A percentile compares a stretch with the other conserved stretches of the same genome.
phyloP scores from a whole-genome alignment of 1,140 invertebrate genomes.

The Halesus radiatus region DNA sequence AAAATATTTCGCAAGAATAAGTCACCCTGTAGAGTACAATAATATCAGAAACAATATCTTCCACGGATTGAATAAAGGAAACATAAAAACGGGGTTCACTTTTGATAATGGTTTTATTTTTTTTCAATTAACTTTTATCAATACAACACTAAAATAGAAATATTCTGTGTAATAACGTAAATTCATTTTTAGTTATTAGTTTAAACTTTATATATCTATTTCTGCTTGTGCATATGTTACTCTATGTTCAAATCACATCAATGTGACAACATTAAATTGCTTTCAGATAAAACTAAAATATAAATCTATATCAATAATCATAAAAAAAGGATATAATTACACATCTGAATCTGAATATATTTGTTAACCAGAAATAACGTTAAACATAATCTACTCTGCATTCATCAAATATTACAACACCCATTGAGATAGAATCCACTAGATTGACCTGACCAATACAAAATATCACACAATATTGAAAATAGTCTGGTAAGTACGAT shows the following conservation, averaged over 20 bases:
- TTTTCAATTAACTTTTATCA: constrained; percentile 53
- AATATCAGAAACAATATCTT: too few species aligned
- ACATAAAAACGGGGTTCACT: background rate
- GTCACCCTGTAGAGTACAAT: too few species aligned
- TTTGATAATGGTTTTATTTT: constrained; percentile 55
- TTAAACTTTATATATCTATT: constrained; percentile 42
- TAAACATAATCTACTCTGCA: constrained; percentile 6
- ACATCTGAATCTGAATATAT: constrained; percentile 30
- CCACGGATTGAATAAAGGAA: background rate
- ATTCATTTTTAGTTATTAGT: constrained; percentile 42
- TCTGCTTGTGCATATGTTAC: constrained; percentile 38
- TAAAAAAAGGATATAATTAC: constrained; percentile 37
- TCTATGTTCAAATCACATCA: constrained; percentile 29
- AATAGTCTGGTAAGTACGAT: too few species aligned
- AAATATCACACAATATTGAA: too few species aligned
- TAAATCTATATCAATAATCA: constrained; percentile 25
- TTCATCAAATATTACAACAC: too few species aligned
- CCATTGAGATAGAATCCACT: too few species aligned
- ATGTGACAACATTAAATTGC: constrained; percentile 26
- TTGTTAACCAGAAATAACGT: background rate
- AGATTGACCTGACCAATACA: too few species aligned
- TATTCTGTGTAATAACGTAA: constrained; percentile 52
- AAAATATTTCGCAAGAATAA: too few species aligned
- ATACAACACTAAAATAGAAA: constrained; percentile 56
- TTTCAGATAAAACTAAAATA: constrained; percentile 33